Conservation (phyloP, 2,888 invertebrate genomes). For the Pecten maximus region DNA sequence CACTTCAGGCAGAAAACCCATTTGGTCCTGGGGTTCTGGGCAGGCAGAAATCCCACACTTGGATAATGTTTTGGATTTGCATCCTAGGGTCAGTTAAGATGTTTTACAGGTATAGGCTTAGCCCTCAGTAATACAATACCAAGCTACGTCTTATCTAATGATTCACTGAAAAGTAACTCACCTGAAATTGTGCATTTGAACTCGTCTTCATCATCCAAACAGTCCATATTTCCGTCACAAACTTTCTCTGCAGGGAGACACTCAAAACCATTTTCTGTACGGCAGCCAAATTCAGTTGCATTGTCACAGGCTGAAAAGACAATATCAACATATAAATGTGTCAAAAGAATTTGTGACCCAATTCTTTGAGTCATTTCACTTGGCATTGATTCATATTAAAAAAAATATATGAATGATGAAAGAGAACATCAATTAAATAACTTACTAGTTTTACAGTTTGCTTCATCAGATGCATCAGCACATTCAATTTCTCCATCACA, state of each 20-base stretch:
- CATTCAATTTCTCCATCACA: slow-evolving; percentile 95
- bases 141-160: too few relatives aligned
- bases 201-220: slow-evolving; percentile 6
- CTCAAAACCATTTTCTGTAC: background rate
- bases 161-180: background rate
- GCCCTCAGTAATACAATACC: too few relatives aligned
- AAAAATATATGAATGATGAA: background rate
- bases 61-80: too few relatives aligned
- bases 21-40: too few relatives aligned
- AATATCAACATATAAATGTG: background rate
- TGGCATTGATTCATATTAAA: background rate
- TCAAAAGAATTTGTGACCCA: background rate
- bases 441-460: slow-evolving; percentile 76
- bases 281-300: background rate
- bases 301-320: background rate
- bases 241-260: background rate
- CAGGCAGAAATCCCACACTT: too few relatives aligned
- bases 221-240: background rate
- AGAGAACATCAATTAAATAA: background rate
- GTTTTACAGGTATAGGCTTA: too few relatives aligned
- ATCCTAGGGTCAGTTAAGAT: too few relatives aligned
- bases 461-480: slow-evolving; percentile 91
- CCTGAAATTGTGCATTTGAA: background rate
- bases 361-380: too few relatives aligned
- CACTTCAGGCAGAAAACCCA: too few relatives aligned